Percentiles rank a stretch among this genome's conserved stretches.
Conservation (phyloP, 2,888 invertebrate species). For the Monochamus alternatus region DNA sequence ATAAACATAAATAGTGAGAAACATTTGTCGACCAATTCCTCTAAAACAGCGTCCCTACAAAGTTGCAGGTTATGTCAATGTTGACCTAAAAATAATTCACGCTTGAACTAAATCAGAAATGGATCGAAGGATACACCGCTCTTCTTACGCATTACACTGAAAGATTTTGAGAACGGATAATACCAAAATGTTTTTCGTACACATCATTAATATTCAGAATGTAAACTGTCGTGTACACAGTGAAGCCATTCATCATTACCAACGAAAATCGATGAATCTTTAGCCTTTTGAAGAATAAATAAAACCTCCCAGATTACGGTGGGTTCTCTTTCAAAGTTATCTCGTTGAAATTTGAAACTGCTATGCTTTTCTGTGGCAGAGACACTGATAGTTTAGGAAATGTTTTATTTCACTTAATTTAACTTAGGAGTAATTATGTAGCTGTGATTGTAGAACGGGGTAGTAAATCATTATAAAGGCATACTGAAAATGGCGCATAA, state of each 20-base stretch:
- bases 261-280: slow-evolving; percentile 1
- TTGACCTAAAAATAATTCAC: slow-evolving; percentile 9
- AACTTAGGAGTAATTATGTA: too few relatives aligned
- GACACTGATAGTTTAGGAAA: too few relatives aligned
- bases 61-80: not conserved
- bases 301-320: not conserved
- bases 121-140: not conserved
- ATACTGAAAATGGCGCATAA: slow-evolving; percentile 18
- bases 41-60: not conserved
- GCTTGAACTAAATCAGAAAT: slow-evolving; percentile 2
- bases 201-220: slow-evolving; percentile 9
- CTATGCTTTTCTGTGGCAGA: too few relatives aligned
- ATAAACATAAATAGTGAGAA: too few relatives aligned
- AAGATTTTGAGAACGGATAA: not conserved
- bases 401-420: too few relatives aligned
- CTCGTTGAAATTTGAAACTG: too few relatives aligned
- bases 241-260: slow-evolving; percentile 7
- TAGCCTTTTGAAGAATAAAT: not conserved
- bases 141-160: slow-evolving; percentile 11
- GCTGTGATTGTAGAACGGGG: too few relatives aligned
- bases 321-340: too few relatives aligned
- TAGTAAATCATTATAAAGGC: slow-evolving; percentile 14
- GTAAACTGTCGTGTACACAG: slow-evolving; percentile 9
- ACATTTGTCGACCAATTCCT: too few relatives aligned
- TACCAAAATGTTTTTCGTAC: slow-evolving; percentile 2